phyloP scores from a whole-genome alignment of 2,113 vertebrate species.

The Anoplopoma fimbria region DNA sequence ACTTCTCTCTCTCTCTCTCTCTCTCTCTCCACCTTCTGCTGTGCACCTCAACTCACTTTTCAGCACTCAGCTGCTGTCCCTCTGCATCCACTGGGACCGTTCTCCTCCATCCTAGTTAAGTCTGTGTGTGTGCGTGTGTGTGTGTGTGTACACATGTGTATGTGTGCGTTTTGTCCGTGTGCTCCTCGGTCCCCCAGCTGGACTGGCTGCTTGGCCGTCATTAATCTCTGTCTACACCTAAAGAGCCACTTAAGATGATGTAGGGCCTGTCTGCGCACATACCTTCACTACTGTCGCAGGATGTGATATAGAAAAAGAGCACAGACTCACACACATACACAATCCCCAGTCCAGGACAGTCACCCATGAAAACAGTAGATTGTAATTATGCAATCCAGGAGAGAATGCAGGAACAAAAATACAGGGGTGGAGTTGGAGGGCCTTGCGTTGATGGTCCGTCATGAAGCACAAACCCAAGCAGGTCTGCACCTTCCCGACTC shows the following conservation, averaged over 20 bases:
- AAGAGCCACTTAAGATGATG: slow-evolving; percentile 89
- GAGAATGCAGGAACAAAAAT: background rate
- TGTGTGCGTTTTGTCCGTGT: slow-evolving; percentile 66
- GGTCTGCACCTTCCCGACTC: background rate
- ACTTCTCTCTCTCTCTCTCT: slow-evolving; percentile 21
- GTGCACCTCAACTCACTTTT: slow-evolving; percentile 46
- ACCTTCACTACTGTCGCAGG: slow-evolving; percentile 82
- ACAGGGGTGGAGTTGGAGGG: background rate
- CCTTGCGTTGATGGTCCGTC: slow-evolving; percentile 34
- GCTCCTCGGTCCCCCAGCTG: slow-evolving; percentile 82
- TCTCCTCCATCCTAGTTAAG: slow-evolving; percentile 54
- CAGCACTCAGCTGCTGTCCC: slow-evolving; percentile 56
- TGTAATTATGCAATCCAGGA: slow-evolving; percentile 11
- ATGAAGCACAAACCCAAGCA: slow-evolving; percentile 6
- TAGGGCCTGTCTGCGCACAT: slow-evolving; percentile 83
- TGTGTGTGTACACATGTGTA: slow-evolving; percentile 31
- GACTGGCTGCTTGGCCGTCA: slow-evolving; percentile 77
- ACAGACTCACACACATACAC: slow-evolving; percentile 13
- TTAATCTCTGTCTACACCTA: slow-evolving; percentile 87
- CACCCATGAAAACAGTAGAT: slow-evolving; percentile 11
- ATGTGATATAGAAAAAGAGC: slow-evolving; percentile 63
- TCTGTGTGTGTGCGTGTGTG: slow-evolving; percentile 11
- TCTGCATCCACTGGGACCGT: slow-evolving; percentile 54
- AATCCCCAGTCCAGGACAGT: slow-evolving; percentile 15
- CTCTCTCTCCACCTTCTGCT: slow-evolving; percentile 20